Conservation (phyloP, 2,888 invertebrate species). For the Drosophila meridionalis region DNA sequence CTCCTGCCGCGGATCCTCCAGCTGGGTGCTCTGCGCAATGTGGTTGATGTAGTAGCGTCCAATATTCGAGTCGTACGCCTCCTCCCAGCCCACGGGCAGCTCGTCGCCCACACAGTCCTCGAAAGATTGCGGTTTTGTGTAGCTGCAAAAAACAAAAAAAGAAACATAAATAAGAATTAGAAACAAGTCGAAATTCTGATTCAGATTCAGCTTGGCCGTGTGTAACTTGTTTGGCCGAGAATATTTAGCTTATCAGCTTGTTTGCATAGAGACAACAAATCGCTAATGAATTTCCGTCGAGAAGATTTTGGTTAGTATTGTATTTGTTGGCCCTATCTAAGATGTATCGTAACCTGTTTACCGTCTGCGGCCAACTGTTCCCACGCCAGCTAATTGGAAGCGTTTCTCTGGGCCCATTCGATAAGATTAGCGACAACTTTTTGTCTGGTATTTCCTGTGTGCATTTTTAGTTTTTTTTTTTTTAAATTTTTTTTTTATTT, state of each 20-base stretch:
- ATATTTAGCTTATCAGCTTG: slow-evolving; percentile 45
- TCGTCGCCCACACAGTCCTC: slow-evolving; percentile 99
- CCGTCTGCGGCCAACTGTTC: slow-evolving; percentile 58
- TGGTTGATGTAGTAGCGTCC: slow-evolving; percentile 99
- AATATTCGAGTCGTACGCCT: slow-evolving; percentile 96
- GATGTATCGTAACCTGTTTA: slow-evolving; percentile 66
- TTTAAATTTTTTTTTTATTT: neutral
- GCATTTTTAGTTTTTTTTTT: slow-evolving; percentile 47
- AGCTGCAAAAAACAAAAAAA: slow-evolving; percentile 90
- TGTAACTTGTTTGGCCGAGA: slow-evolving; percentile 4
- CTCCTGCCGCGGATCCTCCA: slow-evolving; percentile 98
- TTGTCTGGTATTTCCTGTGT: slow-evolving; percentile 77
- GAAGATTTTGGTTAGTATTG: slow-evolving; percentile 35
- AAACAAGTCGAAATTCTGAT: slow-evolving; percentile 1
- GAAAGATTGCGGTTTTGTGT: slow-evolving; percentile 98
- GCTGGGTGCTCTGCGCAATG: slow-evolving; percentile 96
- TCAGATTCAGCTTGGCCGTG: slow-evolving; percentile 20
- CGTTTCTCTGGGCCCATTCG: slow-evolving; percentile 64
- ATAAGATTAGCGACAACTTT: slow-evolving; percentile 80
- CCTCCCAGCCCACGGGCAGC: slow-evolving; percentile 98
- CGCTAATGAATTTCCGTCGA: slow-evolving; percentile 73
- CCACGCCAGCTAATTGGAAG: slow-evolving; percentile 74
- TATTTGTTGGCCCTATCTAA: slow-evolving; percentile 46
- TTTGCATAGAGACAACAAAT: slow-evolving; percentile 67
- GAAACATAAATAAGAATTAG: neutral